Evolutionary conservation across 2,113 vertebrate genomes (phyloP).

Genomic region (Trichechus manatus): DNA sequence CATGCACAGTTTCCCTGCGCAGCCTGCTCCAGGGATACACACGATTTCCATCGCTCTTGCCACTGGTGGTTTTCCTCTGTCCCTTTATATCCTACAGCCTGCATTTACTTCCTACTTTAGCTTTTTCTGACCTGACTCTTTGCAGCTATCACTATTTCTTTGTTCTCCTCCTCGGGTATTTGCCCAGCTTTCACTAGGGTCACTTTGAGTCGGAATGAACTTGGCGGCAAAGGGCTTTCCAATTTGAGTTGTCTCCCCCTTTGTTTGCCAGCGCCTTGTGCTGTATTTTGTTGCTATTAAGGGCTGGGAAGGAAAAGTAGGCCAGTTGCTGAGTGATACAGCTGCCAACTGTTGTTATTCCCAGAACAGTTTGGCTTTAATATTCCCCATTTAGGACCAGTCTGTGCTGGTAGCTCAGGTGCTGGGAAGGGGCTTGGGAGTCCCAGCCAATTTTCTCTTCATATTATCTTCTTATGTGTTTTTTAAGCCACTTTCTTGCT

Average conservation of each 20-base stretch:
- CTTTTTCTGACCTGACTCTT: conserved; percentile 21
- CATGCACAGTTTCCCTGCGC: background rate
- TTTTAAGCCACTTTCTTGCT: conserved; percentile 20
- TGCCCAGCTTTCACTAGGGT: background rate
- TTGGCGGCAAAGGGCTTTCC: background rate
- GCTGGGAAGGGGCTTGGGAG: conserved; percentile 19
- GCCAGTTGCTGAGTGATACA: background rate
- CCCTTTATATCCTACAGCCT: conserved; percentile 6
- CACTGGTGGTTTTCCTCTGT: background rate
- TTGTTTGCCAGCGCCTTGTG: background rate
- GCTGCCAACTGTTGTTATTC: background rate
- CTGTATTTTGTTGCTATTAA: conserved; percentile 1
- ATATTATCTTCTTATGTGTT: background rate
- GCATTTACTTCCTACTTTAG: conserved; percentile 26
- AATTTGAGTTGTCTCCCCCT: background rate
- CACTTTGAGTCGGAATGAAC: no score
- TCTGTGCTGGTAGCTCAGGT: background rate
- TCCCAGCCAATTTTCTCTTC: background rate
- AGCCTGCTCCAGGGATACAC: background rate
- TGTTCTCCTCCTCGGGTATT: background rate
- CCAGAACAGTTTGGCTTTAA: conserved; percentile 29
- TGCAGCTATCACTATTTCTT: background rate
- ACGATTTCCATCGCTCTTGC: background rate
- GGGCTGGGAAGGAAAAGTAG: background rate
- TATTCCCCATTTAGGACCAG: background rate